Evolutionary conservation across 2,797 vertebrate species (phyloP).

Genomic region (Hydrocynus forskahlii): DNA sequence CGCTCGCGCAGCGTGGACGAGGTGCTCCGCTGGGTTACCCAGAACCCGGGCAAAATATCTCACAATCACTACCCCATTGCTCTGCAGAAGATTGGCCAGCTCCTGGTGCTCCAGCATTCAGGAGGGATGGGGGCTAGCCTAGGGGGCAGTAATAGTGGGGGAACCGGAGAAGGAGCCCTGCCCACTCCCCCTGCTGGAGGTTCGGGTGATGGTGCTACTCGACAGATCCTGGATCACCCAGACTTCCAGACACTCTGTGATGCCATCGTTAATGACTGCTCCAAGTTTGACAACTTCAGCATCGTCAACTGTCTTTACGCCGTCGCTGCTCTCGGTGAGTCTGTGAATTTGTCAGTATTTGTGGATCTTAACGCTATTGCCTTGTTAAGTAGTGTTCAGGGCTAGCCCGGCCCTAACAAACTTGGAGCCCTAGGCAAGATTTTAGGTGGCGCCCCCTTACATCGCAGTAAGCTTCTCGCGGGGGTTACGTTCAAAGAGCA

Average conservation of each 20-base stretch:
- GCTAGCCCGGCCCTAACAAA: too few species aligned
- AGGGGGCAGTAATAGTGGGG: background rate
- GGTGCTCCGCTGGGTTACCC: slow-evolving; percentile 90
- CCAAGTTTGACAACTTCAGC: slow-evolving; percentile 89
- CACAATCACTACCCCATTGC: slow-evolving; percentile 90
- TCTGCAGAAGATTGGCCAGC: slow-evolving; percentile 86
- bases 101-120: slow-evolving; percentile 75
- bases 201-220: slow-evolving; percentile 45
- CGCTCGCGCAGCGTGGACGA: slow-evolving; percentile 85
- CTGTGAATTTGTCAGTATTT: background rate
- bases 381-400: background rate
- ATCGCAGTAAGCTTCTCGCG: too few species aligned
- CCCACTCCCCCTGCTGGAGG: slow-evolving; percentile 23
- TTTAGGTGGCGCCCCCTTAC: too few species aligned
- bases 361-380: background rate
- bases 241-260: slow-evolving; percentile 80
- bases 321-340: slow-evolving; percentile 82
- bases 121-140: background rate
- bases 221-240: slow-evolving; percentile 74
- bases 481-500: too few species aligned
- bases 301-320: slow-evolving; percentile 87
- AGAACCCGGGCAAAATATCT: slow-evolving; percentile 89
- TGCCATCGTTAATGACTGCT: slow-evolving; percentile 79
- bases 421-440: too few species aligned
- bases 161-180: slow-evolving; percentile 27